A percentile compares a stretch with the other conserved stretches of the same genome.
Conservation (phyloP, 2,113 vertebrate genomes). For the Cryptoleucopteryx plumbea region DNA sequence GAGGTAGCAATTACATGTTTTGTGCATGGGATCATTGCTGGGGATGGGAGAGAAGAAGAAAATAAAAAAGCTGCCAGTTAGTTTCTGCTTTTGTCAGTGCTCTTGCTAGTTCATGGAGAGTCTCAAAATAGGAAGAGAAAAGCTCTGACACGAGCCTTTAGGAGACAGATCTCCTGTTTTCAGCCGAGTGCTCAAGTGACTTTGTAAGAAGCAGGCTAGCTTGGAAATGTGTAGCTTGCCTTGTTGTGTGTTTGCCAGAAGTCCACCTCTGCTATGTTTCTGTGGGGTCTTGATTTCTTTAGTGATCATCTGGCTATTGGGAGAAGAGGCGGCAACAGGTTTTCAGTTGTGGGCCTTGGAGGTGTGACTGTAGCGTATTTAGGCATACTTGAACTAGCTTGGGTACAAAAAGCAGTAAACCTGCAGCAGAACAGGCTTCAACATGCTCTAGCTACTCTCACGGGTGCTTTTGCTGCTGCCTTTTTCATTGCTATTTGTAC, state of each 20-base stretch:
- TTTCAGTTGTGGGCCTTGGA: background rate
- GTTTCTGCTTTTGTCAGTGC: background rate
- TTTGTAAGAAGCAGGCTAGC: background rate
- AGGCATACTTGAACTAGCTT: fast-evolving
- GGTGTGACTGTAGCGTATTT: background rate
- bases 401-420: background rate
- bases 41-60: background rate
- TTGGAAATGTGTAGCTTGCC: background rate
- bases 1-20: background rate
- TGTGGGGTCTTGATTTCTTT: background rate
- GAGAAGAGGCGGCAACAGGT: background rate
- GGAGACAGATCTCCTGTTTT: background rate
- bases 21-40: background rate
- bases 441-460: background rate
- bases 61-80: background rate
- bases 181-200: background rate
- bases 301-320: fast-evolving
- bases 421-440: background rate
- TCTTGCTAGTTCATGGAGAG: background rate
- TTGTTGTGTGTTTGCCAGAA: background rate
- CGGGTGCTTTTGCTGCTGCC: background rate
- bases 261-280: too few species aligned
- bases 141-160: background rate
- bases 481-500: background rate
- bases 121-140: background rate